A percentile compares a stretch with the other conserved stretches of the same genome.
Evolutionary conservation across 1,140 invertebrate genomes (phyloP).

Genomic region (Notospermus geniculatus): DNA sequence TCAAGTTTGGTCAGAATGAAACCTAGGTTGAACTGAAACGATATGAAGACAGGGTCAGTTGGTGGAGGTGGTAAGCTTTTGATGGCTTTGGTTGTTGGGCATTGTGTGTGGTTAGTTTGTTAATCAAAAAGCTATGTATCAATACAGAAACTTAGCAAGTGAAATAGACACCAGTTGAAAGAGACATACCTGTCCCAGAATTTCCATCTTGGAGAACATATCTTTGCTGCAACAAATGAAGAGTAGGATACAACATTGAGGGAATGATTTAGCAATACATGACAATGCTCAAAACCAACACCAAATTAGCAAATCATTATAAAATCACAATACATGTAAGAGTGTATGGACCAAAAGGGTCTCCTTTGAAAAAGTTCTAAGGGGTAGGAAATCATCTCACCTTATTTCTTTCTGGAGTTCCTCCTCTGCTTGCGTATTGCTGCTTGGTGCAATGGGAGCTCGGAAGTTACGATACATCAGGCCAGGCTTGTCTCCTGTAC

Average conservation of each 20-base stretch:
- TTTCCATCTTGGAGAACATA: slow-evolving; percentile 82
- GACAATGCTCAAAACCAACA: no score
- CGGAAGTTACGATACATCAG: slow-evolving; percentile 12
- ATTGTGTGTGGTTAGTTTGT: no score
- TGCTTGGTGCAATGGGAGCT: slow-evolving; percentile 68
- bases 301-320: no score
- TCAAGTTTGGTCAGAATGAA: slow-evolving; percentile 78
- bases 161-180: not conserved
- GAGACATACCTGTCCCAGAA: slow-evolving; percentile 69
- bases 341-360: no score
- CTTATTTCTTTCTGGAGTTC: slow-evolving; percentile 69
- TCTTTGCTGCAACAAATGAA: slow-evolving; percentile 64
- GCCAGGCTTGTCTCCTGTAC: not conserved
- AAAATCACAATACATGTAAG: no score
- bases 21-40: slow-evolving; percentile 88
- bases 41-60: not conserved
- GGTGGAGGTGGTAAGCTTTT: not conserved
- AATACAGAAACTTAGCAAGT: not conserved
- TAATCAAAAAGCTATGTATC: no score
- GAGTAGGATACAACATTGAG: not conserved
- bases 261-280: no score
- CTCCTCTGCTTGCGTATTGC: slow-evolving; percentile 75
- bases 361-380: no score
- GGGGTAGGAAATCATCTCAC: no score
- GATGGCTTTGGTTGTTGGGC: not conserved